Base-by-base conservation (phyloP, 2,888 invertebrate genomes). In the Rotaria socialis region DNA sequence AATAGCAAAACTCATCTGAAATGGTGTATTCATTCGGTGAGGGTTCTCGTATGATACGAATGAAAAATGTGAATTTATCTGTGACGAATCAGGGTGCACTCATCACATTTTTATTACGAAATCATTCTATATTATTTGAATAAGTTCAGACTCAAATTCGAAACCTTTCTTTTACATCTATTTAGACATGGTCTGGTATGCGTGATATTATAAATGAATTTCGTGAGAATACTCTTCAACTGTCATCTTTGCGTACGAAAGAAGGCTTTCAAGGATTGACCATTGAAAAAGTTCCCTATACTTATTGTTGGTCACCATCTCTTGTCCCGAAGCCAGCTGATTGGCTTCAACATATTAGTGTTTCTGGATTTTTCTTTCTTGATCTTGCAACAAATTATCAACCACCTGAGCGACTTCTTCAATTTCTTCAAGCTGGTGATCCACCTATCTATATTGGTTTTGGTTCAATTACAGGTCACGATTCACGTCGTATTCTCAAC, bases 401-500 rank as follows among this genome's bases (percentile, higher is more conserved):
- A 80, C 80, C 80, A n/a, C 11, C 80, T 11, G 47, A 43, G 47
- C 14, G 24, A 11, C 80, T 80, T 11, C 1, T 24, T 10, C 47
- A n/a, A 47, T 80, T 80, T 80, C 47, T 80, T 14, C 1, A 80
- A 80, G n/a, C 22, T 10, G 80, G 80, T 80, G 24, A 22, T 47
- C 80, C 47, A n/a, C 80, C 80, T 7, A 47, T 80, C 19, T 80
- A 80, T 47, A 80, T 80, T 80, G 80, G 80, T 80, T 80, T 80
- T 80, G 80, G 80, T 47, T 47, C 47, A 16, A 80, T 80, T 47
- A 80, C 80, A 4, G 80, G 80, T 80, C 80, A 80, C 47, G 47
- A 80, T 80, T 16, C 80, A n/a, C 10, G n/a, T 47, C 47, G n/a
- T n/a, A 47, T 80, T 24, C 16, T 47, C 11, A 4, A 80, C 47